Evolutionary conservation across 2,113 vertebrate genomes (phyloP), one percentile per base, ranked within the genome.

Genomic region (Colaptes auratus): DNA sequence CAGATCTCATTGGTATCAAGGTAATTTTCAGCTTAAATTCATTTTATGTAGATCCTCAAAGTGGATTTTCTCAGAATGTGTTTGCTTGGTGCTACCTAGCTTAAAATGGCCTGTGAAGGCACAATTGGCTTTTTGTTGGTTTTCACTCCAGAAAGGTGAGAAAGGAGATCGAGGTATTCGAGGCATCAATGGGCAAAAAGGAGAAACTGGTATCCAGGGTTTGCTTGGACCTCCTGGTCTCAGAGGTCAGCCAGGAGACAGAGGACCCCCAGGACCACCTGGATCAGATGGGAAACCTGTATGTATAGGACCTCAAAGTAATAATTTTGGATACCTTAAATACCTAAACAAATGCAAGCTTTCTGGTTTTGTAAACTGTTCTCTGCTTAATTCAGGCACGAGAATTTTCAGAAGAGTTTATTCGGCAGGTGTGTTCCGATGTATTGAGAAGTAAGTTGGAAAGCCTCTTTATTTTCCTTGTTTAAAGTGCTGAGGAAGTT

Each of bases 371-470:
- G 95, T 52, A 52, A 95, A 88, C 91, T 2, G 3, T 78, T 95
- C 63, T 97, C 52, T 94, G 39, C 97, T 97, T 93, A 66, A 91
- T 96, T 53, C 90, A 99, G 99, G 98, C 98, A 67, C 98, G 97
- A 97, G 98, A 98, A 83, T 97, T 98, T 96, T 99, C 99, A 52
- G 99, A 99, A 95, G 97, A 97, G 85, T 99, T 98, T 96, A 99
- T 99, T 97, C 98, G 98, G 12, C 98, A 99, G 95, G 98, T 99
- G 91, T 99, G 99, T 97, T 98, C 98, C 93, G 98, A 99, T 53
- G 97, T 99, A 82, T 96, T 99, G 94, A 98, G 98, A 97, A 97
- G 99, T 99, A 97, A 98, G 99, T 98, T 81, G 91, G 72, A 93
- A 86, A 82, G 4, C 9, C 50, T 75, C 28, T 78, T 80, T 75